Conservation (phyloP, 2,888 invertebrate genomes). For the Ditylenchus weischeri region DNA sequence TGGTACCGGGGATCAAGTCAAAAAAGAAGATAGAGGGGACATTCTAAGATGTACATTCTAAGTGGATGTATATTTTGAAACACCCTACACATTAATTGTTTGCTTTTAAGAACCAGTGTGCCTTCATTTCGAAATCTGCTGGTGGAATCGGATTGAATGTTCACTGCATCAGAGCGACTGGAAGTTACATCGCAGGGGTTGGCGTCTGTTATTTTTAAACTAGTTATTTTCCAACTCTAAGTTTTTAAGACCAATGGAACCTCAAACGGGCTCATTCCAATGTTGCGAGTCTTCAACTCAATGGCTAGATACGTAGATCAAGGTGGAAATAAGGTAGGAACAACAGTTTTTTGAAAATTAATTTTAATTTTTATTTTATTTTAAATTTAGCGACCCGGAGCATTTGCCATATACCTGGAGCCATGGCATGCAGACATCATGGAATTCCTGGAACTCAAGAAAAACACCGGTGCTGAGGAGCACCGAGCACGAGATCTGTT, state of each 20-base stretch:
- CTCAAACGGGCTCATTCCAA: slow-evolving; percentile 91
- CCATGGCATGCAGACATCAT: slow-evolving; percentile 97
- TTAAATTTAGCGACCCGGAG: slow-evolving; percentile 75
- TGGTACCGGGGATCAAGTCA: no score
- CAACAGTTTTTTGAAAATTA: neutral
- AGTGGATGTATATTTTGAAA: no score
- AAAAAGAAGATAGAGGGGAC: no score
- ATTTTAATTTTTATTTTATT: neutral
- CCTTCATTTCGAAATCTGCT: slow-evolving; percentile 89
- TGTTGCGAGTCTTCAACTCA: slow-evolving; percentile 90
- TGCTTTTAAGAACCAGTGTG: slow-evolving; percentile 66
- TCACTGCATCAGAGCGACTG: slow-evolving; percentile 87
- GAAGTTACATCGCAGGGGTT: slow-evolving; percentile 79
- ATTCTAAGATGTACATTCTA: no score
- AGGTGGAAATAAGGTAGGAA: slow-evolving; percentile 82
- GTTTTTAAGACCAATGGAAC: slow-evolving; percentile 74
- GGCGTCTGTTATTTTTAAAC: slow-evolving; percentile 47
- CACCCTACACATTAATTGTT: no score
- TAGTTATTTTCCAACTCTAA: slow-evolving; percentile 38
- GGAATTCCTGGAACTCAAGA: slow-evolving; percentile 87
- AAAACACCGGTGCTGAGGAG: slow-evolving; percentile 86
- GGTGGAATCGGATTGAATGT: slow-evolving; percentile 95
- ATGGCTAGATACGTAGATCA: slow-evolving; percentile 95
- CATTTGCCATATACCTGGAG: slow-evolving; percentile 93
- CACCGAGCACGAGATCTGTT: slow-evolving; percentile 88